These are phyloP conservation scores for Cinclus cinclus DNA, from an alignment of 2,113 vertebrate species.

Conservation along the genomic window DNA sequence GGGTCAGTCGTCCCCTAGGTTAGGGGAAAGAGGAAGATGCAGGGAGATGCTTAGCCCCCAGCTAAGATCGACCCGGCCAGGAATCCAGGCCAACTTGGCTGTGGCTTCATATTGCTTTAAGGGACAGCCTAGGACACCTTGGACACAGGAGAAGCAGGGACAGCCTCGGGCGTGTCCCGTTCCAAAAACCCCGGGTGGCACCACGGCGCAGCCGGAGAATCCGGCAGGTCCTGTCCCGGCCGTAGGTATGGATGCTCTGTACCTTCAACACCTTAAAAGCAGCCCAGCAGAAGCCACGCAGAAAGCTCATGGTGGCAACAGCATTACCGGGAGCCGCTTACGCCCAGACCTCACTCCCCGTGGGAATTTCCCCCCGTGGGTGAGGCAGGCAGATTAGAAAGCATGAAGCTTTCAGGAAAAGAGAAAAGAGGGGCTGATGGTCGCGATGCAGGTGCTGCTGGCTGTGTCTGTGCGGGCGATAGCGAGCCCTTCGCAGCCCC, in stretches of 20 bases:
- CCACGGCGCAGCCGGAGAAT: background rate
- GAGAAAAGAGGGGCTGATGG: background rate
- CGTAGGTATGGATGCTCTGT: background rate
- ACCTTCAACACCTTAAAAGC: background rate
- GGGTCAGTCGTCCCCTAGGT: background rate
- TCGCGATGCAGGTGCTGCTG: background rate
- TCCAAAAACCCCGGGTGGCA: background rate
- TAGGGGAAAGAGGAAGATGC: background rate
- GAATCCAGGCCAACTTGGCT: background rate
- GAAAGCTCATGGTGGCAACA: background rate
- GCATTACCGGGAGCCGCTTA: background rate
- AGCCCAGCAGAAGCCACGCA: background rate
- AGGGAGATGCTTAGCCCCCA: background rate
- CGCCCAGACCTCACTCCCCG: too few species aligned
- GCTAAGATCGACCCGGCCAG: background rate
- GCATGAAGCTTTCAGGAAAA: background rate
- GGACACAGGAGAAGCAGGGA: background rate
- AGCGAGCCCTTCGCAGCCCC: background rate
- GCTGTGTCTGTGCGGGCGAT: background rate
- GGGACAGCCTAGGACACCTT: background rate
- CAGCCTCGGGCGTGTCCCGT: fast-evolving
- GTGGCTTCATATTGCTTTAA: background rate
- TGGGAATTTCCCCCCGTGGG: background rate
- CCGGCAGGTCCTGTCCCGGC: background rate
- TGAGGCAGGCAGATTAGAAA: background rate